Evolutionary conservation across 2,888 invertebrate species (phyloP).

Genomic region (Junonia oenone): DNA sequence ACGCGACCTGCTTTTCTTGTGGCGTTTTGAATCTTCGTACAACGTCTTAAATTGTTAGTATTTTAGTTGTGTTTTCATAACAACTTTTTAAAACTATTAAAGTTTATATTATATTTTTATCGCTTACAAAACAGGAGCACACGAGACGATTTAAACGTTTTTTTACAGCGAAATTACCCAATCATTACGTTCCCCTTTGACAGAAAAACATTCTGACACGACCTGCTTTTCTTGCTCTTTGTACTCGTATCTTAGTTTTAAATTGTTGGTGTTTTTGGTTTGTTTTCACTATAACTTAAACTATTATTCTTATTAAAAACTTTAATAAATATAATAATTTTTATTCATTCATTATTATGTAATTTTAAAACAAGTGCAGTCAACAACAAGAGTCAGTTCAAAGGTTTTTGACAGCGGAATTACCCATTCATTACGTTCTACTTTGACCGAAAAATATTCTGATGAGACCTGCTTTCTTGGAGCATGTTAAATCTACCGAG

Average conservation of each 20-base stretch:
- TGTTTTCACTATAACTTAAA: too few relatives aligned
- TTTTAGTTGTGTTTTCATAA: too few relatives aligned
- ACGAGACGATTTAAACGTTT: not conserved
- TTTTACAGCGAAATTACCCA: constrained; percentile 11
- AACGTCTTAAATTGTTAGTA: too few relatives aligned
- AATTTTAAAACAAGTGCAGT: too few relatives aligned
- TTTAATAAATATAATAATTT: too few relatives aligned
- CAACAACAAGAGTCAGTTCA: not conserved
- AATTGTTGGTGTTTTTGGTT: too few relatives aligned
- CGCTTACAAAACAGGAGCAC: too few relatives aligned
- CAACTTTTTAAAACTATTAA: too few relatives aligned
- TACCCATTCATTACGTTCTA: constrained; percentile 16
- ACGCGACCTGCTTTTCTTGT: constrained; percentile 9
- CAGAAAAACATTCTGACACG: constrained; percentile 13
- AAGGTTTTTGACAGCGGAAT: constrained; percentile 3
- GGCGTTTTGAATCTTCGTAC: constrained; percentile 5
- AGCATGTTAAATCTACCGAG: constrained; percentile 3
- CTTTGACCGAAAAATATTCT: constrained; percentile 8
- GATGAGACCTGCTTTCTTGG: constrained; percentile 9
- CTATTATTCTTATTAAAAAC: too few relatives aligned
- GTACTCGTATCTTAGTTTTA: too few relatives aligned
- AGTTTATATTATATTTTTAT: too few relatives aligned
- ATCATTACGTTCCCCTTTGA: constrained; percentile 12
- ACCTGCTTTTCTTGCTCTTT: constrained; percentile 7
- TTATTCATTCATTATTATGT: too few relatives aligned